Evolutionary conservation across 2,797 vertebrate species (phyloP).

Genomic region (Acanthis flammea): DNA sequence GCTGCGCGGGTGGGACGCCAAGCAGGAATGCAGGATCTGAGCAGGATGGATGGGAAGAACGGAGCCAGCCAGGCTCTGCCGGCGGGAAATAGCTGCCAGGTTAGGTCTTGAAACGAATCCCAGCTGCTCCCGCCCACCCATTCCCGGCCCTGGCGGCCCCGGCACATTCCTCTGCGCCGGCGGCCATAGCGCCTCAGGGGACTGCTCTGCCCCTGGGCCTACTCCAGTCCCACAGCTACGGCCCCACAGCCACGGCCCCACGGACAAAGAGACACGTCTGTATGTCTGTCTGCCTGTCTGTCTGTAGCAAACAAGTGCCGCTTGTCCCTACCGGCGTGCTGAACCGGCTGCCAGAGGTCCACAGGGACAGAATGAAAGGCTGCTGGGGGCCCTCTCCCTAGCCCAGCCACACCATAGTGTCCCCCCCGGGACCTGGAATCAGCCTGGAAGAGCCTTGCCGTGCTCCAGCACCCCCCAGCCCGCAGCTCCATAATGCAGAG

Average conservation of each 20-base stretch:
- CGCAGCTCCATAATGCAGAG: fast-evolving
- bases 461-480: neutral
- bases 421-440: too few relatives aligned
- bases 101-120: neutral
- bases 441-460: neutral
- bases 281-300: neutral
- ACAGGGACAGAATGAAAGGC: neutral
- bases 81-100: neutral
- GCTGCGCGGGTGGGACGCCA: neutral
- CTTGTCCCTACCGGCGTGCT: neutral
- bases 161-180: neutral
- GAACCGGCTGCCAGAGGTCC: neutral
- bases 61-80: neutral
- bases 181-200: neutral
- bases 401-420: fast-evolving
- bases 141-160: neutral
- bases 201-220: neutral
- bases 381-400: neutral
- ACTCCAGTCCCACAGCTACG: neutral
- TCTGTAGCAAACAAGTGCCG: neutral
- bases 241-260: neutral
- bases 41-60: neutral
- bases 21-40: neutral
- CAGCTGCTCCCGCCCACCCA: neutral
- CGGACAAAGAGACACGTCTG: neutral